Base-by-base conservation (phyloP, 2,888 invertebrate genomes). In the Sminthurides aquaticus region DNA sequence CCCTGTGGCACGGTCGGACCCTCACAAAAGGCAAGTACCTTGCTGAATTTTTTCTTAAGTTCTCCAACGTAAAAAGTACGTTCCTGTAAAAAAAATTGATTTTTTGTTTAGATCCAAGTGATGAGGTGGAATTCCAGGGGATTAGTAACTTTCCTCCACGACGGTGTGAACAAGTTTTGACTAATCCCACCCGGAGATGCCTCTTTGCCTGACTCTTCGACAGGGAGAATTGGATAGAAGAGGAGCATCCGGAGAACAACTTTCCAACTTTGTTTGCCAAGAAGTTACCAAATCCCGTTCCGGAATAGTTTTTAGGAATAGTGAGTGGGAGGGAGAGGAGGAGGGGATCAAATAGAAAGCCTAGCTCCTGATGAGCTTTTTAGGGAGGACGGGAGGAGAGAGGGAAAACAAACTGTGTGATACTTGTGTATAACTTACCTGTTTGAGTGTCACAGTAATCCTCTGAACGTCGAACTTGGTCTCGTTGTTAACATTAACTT, bases 401-500 rank as follows among this genome's bases (percentile, higher is more conserved):
- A 34, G 43, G 15, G 8, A 11, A 15, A 34, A 34, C 8, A 15
- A 52, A n/a, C n/a, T 52, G 5, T n/a, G n/a, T 5, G n/a, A 20
- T 11, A n/a, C n/a, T 52, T 5, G 20, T n/a, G 22, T 11, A 52
- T 15, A 20, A 3, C 28, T 49, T 54, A 62, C 62, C 62, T 62
- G 62, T 26, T 55, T 34, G 8, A 62, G 20, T n/a, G 57, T 29
- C 1, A 62, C 62, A 1, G 55, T 29, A 20, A 62, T 56, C 43
- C 56, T 62, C 20, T 62, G 56, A 1, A 62, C 57, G 28, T 62
- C 62, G 48, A 62, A 62, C 25, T 62, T 62, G 18, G 62, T 55
- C 55, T 55, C 56, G 48, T 62, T 62, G 20, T 62, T 62, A 3
- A 43, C 56, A 24, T 55, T n/a, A 20, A 62, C 55, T 57, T 49